Conservation (phyloP, 64 coral and sea anemone species). For the Stichodactyla mertensii region DNA sequence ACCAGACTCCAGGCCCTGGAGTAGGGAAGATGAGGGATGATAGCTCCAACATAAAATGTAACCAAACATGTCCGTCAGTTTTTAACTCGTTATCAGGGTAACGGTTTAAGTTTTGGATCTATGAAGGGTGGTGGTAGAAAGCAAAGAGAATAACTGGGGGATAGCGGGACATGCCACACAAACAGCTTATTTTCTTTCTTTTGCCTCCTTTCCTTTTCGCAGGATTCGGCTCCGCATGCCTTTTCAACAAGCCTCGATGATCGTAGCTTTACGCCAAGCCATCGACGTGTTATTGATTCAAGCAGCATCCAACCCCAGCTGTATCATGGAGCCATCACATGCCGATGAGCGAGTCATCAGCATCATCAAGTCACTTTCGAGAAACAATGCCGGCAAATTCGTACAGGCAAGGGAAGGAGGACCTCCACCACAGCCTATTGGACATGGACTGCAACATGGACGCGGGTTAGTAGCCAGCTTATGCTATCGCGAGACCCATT, state of each 20-base stretch:
- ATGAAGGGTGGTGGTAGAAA: too few relatives aligned
- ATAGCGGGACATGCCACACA: too few relatives aligned
- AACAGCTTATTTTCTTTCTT: background rate
- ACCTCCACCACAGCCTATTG: conserved; percentile 32
- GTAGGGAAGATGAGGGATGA: too few relatives aligned
- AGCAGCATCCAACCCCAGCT: conserved; percentile 56
- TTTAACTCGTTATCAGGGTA: too few relatives aligned
- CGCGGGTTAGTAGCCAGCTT: background rate
- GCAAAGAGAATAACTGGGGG: too few relatives aligned
- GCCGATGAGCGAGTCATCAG: conserved; percentile 71
- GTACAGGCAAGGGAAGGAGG: conserved; percentile 15
- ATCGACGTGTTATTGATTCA: conserved; percentile 78
- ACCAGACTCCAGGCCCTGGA: too few relatives aligned
- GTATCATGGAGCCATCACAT: conserved; percentile 64
- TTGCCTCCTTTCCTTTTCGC: background rate
- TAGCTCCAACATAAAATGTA: too few relatives aligned
- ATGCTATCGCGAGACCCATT: background rate
- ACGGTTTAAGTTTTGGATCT: too few relatives aligned
- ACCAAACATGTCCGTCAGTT: too few relatives aligned
- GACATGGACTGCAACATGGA: conserved; percentile 10
- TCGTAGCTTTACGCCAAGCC: conserved; percentile 85
- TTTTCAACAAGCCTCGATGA: conserved; percentile 75
- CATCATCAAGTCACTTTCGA: conserved; percentile 76
- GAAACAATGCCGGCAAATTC: conserved; percentile 80
- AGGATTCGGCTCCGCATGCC: conserved; percentile 92